Conservation (phyloP, 35 echinoderm and acorn worm species). For the Stichopus chloronotus region DNA sequence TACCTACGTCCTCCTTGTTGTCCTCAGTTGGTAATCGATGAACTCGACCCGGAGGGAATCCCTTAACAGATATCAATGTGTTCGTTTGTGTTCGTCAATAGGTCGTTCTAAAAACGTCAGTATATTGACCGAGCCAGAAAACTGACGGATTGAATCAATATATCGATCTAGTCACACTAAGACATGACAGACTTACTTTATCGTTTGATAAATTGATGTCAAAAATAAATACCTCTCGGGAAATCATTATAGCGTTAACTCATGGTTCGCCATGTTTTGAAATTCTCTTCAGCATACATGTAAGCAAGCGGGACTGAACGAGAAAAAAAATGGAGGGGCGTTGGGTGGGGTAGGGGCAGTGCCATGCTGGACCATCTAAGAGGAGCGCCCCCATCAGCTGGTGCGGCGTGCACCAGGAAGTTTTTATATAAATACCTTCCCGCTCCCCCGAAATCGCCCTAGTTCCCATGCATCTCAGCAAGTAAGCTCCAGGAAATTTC, state of each 20-base stretch:
- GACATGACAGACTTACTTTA: neutral
- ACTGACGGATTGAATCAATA: neutral
- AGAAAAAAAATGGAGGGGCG: no score
- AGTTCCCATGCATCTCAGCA: no score
- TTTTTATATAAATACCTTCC: no score
- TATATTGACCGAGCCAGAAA: neutral
- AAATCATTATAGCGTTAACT: neutral
- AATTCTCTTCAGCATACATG: no score
- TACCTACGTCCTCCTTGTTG: neutral
- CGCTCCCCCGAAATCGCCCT: no score
- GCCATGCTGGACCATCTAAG: no score
- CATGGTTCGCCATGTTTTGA: no score
- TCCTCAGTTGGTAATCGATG: neutral
- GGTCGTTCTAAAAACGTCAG: neutral
- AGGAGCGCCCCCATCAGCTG: no score
- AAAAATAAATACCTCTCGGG: neutral
- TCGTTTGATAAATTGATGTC: neutral
- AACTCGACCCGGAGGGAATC: neutral
- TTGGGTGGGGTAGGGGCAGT: no score
- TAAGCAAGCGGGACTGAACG: no score
- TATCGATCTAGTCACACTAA: neutral
- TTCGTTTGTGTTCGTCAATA: neutral
- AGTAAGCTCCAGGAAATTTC: no score
- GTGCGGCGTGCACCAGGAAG: no score
- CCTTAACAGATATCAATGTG: neutral